These are phyloP conservation scores for Watsonalla binaria DNA, from an alignment of 2,888 invertebrate species.

Conservation along the genomic window DNA sequence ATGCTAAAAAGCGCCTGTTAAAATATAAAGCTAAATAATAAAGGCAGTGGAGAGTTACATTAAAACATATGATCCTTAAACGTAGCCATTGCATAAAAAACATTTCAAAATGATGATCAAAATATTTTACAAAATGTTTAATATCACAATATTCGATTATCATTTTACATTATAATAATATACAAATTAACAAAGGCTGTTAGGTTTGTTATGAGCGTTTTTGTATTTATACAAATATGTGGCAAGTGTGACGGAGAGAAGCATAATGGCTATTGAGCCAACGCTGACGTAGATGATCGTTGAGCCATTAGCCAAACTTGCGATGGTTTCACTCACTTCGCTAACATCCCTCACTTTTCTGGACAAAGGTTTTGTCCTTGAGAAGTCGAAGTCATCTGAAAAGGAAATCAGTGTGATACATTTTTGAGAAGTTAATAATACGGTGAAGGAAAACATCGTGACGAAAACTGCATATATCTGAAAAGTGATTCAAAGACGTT, in stretches of 20 bases:
- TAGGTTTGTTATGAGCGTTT: conserved; percentile 2
- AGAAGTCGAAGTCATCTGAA: conserved; percentile 63
- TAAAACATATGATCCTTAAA: conserved; percentile 18
- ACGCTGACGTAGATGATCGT: conserved; percentile 42
- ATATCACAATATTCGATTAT: conserved; percentile 48
- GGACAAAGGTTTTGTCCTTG: conserved; percentile 53
- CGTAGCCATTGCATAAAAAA: conserved; percentile 32
- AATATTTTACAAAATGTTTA: conserved; percentile 25
- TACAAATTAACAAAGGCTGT: conserved; percentile 25
- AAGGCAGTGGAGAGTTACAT: conserved; percentile 50
- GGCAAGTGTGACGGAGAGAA: conserved; percentile 41
- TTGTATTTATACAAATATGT: conserved; percentile 39
- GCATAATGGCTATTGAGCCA: conserved; percentile 41
- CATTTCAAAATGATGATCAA: conserved; percentile 24
- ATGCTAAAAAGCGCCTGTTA: conserved; percentile 41
- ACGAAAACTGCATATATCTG: no score
- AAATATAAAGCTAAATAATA: conserved; percentile 44
- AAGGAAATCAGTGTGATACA: conserved; percentile 10
- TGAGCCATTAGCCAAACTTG: conserved; percentile 27
- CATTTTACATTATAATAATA: conserved; percentile 18
- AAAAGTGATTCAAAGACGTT: no score
- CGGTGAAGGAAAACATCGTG: no score
- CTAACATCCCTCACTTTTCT: conserved; percentile 55
- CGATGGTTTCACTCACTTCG: conserved; percentile 20
- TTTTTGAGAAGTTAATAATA: no score